Evolutionary conservation across 2,888 invertebrate genomes (phyloP), one percentile per base, ranked within the genome.

Genomic region (Keiferia lycopersicella): DNA sequence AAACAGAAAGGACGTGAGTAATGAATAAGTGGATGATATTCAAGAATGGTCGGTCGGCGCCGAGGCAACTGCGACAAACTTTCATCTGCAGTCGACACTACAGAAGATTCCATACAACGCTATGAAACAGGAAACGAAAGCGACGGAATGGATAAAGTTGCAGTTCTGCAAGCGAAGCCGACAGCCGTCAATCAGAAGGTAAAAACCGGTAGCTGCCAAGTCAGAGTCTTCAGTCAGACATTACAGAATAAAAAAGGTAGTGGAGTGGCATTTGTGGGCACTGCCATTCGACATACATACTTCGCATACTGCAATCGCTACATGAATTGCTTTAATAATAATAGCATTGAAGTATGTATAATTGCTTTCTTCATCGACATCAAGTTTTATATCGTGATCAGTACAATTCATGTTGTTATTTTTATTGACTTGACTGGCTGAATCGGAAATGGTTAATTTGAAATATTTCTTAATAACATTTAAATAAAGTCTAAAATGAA

Each of bases 181-280:
- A 89, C 91, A 91, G 88, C 87, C 90, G 91, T 91, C 91, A 90
- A 91, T 91, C 91, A 88, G 82, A 81, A 86, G 87, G 83, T 90
- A 88, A 91, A 90, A 91, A 91, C 91, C 91, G 91, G 91, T 91
- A 91, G 91, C 90, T 76, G 84, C 78, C 81, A 82, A 83, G 80
- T 82, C 10, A 34, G 34, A 34, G 34, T 34, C 34, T 34, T 34
- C 34, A 34, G 34, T 34, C 86, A 84, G 87, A 88, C 84, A 80
- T 84, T 84, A 83, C 84, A 81, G 88, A 87, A 86, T 83, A 89
- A 83, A 83, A 85, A 87, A 86, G 82, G 82, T 77, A 75, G 76
- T 87, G 77, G 88, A 89, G 88, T 77, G 73, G 76, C 69, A 51
- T 63, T 63, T 48, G 57, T 56, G 41, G 20, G 58, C 20, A 58